These are phyloP conservation scores for Heterotilapia buettikoferi DNA, from an alignment of 2,113 vertebrate genomes.

Conservation along the genomic window DNA sequence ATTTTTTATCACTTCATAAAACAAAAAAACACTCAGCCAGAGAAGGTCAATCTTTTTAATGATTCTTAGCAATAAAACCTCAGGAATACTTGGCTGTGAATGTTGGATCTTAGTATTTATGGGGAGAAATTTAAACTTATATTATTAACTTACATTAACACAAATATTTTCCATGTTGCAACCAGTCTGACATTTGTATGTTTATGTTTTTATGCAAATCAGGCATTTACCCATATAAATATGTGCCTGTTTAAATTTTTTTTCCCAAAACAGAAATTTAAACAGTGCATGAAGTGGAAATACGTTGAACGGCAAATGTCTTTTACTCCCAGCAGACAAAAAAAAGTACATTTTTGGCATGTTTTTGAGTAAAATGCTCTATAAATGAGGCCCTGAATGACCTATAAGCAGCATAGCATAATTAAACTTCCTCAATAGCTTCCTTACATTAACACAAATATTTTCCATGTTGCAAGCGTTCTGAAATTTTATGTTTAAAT, in stretches of 20 bases:
- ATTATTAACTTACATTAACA: neutral
- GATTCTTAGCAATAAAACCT: neutral
- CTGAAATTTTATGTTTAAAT: neutral
- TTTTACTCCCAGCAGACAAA: neutral
- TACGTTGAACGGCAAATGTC: neutral
- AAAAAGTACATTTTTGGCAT: neutral
- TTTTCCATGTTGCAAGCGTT: neutral
- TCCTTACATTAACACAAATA: neutral
- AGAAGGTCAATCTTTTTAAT: neutral
- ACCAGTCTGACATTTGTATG: neutral
- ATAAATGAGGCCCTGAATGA: neutral
- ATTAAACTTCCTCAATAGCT: neutral
- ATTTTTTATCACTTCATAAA: rapidly evolving
- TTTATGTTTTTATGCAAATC: neutral
- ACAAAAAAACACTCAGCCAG: neutral
- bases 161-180: neutral
- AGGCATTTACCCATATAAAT: neutral
- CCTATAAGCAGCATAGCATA: neutral
- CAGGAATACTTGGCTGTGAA: neutral
- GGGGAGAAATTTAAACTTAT: neutral
- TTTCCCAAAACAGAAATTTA: neutral
- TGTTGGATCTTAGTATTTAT: neutral
- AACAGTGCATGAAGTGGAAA: neutral
- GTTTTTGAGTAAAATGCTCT: neutral
- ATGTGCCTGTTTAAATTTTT: neutral